Percentiles rank a stretch among this genome's conserved stretches.
Evolutionary conservation across 2,888 invertebrate species (phyloP).

Genomic region (Thyatira batis): DNA sequence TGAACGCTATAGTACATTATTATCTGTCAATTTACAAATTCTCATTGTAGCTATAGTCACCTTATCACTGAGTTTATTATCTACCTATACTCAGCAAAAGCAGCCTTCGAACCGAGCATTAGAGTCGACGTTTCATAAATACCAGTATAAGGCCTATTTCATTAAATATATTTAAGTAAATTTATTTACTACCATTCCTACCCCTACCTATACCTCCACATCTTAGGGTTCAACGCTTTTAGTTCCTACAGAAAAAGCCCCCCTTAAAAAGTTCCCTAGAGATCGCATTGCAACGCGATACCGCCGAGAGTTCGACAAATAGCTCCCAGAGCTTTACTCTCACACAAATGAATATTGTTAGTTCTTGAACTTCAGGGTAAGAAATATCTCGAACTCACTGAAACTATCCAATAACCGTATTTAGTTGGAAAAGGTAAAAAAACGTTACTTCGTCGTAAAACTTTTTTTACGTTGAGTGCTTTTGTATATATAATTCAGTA

Average conservation of each 20-base stretch:
- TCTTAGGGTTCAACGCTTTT: not conserved
- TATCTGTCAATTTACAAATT: not conserved
- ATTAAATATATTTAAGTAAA: not conserved
- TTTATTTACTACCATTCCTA: not conserved
- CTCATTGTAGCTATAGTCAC: no score
- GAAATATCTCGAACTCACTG: not conserved
- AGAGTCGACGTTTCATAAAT: no score
- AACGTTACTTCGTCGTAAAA: not conserved
- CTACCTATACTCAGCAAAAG: not conserved
- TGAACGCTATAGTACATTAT: no score
- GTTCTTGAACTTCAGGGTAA: constrained; percentile 4
- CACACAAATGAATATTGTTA: constrained; percentile 16
- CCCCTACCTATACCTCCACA: not conserved
- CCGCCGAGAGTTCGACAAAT: constrained; percentile 28
- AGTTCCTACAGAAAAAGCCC: not conserved
- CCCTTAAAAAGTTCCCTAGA: constrained; percentile 12
- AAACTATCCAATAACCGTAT: not conserved
- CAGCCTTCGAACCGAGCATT: no score
- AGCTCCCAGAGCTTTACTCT: constrained; percentile 19
- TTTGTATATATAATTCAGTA: not conserved
- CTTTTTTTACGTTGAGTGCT: not conserved
- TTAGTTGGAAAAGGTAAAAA: not conserved
- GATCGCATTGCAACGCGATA: constrained; percentile 12
- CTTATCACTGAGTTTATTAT: not conserved
- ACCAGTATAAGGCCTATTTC: no score